Percentiles rank a stretch among this genome's conserved stretches.
These are phyloP conservation scores for Urocyon cinereoargenteus DNA, from an alignment of 2,797 vertebrate species.

Conservation along the genomic window DNA sequence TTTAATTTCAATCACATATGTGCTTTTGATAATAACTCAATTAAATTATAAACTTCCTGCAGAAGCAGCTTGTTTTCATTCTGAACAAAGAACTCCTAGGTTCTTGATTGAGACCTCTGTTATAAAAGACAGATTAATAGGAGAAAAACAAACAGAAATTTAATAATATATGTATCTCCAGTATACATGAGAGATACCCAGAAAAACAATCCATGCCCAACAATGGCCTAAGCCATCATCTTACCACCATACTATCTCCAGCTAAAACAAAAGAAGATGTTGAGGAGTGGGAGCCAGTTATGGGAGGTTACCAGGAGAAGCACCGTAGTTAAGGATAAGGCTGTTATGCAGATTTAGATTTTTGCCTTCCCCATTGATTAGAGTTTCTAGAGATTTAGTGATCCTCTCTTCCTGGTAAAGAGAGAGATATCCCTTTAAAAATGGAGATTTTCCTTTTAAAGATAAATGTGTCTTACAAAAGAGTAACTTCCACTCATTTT, in stretches of 20 bases:
- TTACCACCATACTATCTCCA: not conserved
- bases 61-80: not conserved
- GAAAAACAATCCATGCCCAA: not conserved
- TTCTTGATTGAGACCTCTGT: not conserved
- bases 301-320: not conserved
- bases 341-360: not conserved
- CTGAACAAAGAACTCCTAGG: not conserved
- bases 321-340: not conserved
- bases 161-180: not conserved
- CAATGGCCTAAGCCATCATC: not conserved
- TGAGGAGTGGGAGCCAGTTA: not conserved
- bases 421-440: not conserved
- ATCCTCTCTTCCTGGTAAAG: not conserved
- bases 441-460: not conserved
- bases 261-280: not conserved
- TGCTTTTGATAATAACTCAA: not conserved
- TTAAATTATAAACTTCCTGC: not conserved
- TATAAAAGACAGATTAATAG: not conserved
- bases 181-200: not conserved
- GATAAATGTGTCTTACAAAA: not conserved
- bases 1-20: slow-evolving; percentile 5
- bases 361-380: not conserved
- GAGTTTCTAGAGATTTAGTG: not conserved
- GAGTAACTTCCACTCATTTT: not conserved
- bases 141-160: not conserved